These are phyloP conservation scores for Trichacis sp. DNA, from an alignment of 2,888 invertebrate genomes.

Conservation along the genomic window DNA sequence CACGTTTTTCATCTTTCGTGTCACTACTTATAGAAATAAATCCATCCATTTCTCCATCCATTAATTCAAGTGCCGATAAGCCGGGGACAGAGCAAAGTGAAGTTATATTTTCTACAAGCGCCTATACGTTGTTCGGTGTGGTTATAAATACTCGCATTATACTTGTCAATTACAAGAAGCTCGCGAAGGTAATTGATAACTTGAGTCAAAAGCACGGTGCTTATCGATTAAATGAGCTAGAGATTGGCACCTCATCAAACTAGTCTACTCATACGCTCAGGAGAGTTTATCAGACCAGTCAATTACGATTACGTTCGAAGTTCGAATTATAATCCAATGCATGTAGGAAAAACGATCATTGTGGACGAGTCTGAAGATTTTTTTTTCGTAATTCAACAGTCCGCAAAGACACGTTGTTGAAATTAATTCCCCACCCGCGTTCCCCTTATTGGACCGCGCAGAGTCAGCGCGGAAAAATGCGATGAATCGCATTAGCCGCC, in stretches of 20 bases:
- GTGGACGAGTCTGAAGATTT: too few relatives aligned
- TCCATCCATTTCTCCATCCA: neutral
- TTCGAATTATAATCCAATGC: too few relatives aligned
- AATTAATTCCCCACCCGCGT: too few relatives aligned
- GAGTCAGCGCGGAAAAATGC: too few relatives aligned
- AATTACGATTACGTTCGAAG: neutral
- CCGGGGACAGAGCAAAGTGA: neutral
- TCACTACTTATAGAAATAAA: neutral
- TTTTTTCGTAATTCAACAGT: too few relatives aligned
- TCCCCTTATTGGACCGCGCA: too few relatives aligned
- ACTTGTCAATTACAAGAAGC: constrained; percentile 1
- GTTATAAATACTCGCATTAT: constrained; percentile 2
- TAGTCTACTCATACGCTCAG: neutral
- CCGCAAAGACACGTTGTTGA: too few relatives aligned
- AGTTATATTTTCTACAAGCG: neutral
- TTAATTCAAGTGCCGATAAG: neutral
- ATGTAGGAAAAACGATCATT: too few relatives aligned
- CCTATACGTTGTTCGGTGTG: neutral
- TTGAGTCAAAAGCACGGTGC: neutral
- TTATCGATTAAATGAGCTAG: constrained; percentile 1
- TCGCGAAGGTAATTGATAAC: constrained; percentile 3
- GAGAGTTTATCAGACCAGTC: neutral
- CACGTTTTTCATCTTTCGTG: neutral
- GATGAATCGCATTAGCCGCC: too few relatives aligned
- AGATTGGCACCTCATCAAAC: constrained; percentile 4